phyloP scores from a whole-genome alignment of 2,113 vertebrate genomes.

The Salvelinus sp. region DNA sequence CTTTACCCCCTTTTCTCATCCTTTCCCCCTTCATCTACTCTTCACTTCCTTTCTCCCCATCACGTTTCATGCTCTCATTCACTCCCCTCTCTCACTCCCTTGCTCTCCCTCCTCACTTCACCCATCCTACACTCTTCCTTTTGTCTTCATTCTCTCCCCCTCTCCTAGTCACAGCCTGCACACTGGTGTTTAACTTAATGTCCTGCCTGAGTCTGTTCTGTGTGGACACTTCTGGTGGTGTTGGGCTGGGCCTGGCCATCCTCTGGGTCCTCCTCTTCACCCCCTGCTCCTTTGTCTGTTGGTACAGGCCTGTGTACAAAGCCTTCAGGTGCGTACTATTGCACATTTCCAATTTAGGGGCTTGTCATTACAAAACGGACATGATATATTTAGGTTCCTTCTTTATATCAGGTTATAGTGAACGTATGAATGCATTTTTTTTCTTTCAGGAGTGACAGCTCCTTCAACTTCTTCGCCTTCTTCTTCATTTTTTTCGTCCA shows the following conservation, averaged over 20 bases:
- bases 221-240: conserved; percentile 66
- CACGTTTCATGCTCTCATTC: conserved; percentile 84
- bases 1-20: neutral
- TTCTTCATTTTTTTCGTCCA: conserved; percentile 97
- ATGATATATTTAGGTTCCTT: conserved; percentile 60
- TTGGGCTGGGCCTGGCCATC: conserved; percentile 89
- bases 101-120: conserved; percentile 80
- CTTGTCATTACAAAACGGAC: neutral
- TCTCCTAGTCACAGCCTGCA: conserved; percentile 77
- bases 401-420: conserved; percentile 31
- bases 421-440: conserved; percentile 28
- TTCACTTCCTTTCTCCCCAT: neutral
- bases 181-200: conserved; percentile 86
- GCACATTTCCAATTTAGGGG: neutral
- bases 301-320: conserved; percentile 96
- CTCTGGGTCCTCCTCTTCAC: conserved; percentile 92
- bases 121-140: neutral
- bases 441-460: conserved; percentile 92
- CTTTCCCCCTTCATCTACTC: neutral
- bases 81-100: conserved; percentile 86
- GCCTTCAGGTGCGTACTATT: conserved; percentile 84
- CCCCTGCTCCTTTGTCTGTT: conserved; percentile 93
- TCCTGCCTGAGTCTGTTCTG: conserved; percentile 88
- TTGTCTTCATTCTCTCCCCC: neutral
- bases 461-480: conserved; percentile 97